Percentiles rank a stretch among this genome's conserved stretches.
Evolutionary conservation across 2,113 vertebrate genomes (phyloP).

Genomic region (Rhinoderma darwinii): DNA sequence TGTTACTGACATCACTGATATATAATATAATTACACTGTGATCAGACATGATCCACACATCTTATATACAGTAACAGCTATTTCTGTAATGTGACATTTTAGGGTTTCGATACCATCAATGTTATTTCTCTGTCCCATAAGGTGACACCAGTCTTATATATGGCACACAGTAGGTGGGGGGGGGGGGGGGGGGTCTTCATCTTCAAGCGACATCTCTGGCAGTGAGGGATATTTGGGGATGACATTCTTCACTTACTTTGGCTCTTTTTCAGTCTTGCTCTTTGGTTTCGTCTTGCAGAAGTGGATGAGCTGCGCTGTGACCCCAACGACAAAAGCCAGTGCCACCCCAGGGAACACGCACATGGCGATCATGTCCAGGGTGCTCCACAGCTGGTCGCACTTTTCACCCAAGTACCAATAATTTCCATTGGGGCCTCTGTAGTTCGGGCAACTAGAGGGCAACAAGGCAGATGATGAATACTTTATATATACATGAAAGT

Average conservation of each 20-base stretch:
- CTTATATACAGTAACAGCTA: too few relatives aligned
- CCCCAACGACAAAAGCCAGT: conserved; percentile 61
- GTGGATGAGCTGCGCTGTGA: conserved; percentile 55
- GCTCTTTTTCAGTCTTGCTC: neutral
- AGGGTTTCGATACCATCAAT: too few relatives aligned
- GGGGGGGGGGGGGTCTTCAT: too few relatives aligned
- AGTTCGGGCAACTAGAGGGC: conserved; percentile 68
- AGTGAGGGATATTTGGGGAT: neutral
- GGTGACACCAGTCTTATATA: too few relatives aligned
- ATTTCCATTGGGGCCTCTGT: conserved; percentile 63
- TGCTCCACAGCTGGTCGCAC: conserved; percentile 71
- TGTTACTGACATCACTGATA: too few relatives aligned
- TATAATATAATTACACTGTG: too few relatives aligned
- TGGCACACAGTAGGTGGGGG: too few relatives aligned
- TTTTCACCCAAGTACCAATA: conserved; percentile 72
- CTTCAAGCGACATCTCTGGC: too few relatives aligned
- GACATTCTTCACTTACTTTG: conserved; percentile 59
- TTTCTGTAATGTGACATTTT: too few relatives aligned
- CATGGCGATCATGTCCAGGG: conserved; percentile 68
- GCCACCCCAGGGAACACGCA: conserved; percentile 63
- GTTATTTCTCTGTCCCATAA: too few relatives aligned
- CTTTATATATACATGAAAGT: too few relatives aligned
- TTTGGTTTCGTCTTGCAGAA: conserved; percentile 52
- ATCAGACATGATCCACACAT: too few relatives aligned
- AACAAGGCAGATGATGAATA: neutral